Evolutionary conservation across 2,113 vertebrate genomes (phyloP).

Genomic region (Grammomys surdaster): DNA sequence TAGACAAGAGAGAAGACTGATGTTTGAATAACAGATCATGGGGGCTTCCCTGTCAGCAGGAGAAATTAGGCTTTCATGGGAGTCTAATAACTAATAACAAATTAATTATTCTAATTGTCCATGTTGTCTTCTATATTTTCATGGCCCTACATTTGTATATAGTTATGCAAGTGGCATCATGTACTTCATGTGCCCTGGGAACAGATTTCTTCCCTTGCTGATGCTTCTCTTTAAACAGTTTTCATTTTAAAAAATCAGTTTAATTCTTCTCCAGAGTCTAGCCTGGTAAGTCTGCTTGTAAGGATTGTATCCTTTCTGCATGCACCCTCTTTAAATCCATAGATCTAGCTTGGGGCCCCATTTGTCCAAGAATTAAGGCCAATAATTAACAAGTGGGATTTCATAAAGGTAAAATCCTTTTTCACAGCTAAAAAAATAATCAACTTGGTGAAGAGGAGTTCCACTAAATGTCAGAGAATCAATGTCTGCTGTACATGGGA

Average conservation of each 20-base stretch:
- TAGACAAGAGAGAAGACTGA: accelerated
- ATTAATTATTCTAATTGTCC: not conserved
- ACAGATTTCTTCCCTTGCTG: not conserved
- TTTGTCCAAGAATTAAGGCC: not conserved
- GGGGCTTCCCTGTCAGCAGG: not conserved
- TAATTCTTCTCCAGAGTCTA: not conserved
- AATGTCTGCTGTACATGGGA: not conserved
- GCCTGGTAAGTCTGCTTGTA: not conserved
- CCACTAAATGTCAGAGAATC: not conserved
- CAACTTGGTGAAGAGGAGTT: not conserved
- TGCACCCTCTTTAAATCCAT: not conserved
- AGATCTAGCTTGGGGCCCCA: not conserved
- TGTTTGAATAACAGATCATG: not conserved
- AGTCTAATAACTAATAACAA: too few species aligned
- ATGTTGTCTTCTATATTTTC: not conserved
- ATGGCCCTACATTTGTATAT: not conserved
- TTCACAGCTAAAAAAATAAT: not conserved
- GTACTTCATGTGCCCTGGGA: too few species aligned
- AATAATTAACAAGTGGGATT: not conserved
- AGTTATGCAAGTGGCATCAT: not conserved
- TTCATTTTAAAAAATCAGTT: not conserved
- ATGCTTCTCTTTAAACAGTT: not conserved
- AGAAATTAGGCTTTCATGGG: not conserved
- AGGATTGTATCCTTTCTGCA: not conserved
- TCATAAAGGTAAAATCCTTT: not conserved